A percentile compares a stretch with the other conserved stretches of the same genome.
phyloP scores from a whole-genome alignment of 2,888 invertebrate genomes.

The Alviniconcha strummeri region DNA sequence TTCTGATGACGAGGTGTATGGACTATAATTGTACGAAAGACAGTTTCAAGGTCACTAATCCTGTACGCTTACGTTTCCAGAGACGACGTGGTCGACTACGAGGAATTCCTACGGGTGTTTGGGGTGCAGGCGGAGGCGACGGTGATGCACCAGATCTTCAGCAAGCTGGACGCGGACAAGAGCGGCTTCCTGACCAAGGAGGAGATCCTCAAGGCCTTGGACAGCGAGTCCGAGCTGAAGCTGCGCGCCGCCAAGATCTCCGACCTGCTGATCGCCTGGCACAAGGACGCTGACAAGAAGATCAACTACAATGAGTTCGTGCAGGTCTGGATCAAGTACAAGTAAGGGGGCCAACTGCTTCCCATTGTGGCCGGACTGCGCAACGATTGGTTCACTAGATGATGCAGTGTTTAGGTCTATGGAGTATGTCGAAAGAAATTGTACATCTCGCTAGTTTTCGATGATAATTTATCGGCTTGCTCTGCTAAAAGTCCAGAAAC shows the following conservation, averaged over 20 bases:
- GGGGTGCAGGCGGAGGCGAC: conserved; percentile 49
- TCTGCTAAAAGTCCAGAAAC: not conserved
- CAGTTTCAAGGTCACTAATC: no score
- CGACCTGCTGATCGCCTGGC: conserved; percentile 54
- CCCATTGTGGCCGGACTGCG: no score
- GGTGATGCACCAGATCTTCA: conserved; percentile 53
- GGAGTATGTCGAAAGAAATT: no score
- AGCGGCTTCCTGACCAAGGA: conserved; percentile 61
- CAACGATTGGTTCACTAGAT: no score
- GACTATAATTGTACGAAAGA: no score
- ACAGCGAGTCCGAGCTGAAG: conserved; percentile 55
- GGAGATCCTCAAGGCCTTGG: conserved; percentile 58
- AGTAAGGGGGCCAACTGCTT: not conserved
- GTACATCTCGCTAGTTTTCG: not conserved
- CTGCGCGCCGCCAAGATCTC: conserved; percentile 57
- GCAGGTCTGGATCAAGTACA: conserved; percentile 42
- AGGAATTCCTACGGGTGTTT: conserved; percentile 61
- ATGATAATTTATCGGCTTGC: not conserved
- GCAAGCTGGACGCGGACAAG: conserved; percentile 57
- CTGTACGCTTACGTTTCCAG: not conserved
- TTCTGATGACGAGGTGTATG: no score
- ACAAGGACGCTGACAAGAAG: conserved; percentile 50
- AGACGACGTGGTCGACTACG: conserved; percentile 56
- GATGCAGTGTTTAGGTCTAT: no score
- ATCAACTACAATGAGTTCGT: conserved; percentile 60